These are phyloP conservation scores for Recurvirostra avosetta DNA, from an alignment of 2,113 vertebrate species.

Conservation along the genomic window DNA sequence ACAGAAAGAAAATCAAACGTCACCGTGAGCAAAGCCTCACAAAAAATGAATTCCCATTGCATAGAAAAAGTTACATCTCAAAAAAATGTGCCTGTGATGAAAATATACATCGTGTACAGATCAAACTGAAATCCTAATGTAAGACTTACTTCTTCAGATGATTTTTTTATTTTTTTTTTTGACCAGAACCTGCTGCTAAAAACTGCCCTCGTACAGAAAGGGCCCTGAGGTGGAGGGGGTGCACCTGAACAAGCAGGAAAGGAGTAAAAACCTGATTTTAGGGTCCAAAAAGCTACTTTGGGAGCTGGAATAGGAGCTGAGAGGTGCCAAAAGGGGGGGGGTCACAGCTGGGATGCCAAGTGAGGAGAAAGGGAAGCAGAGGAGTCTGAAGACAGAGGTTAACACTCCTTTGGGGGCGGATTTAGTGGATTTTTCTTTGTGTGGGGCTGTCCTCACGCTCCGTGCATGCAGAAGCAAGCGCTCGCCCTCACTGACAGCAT, in stretches of 20 bases:
- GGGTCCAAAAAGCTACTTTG: not conserved
- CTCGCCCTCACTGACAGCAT: not conserved
- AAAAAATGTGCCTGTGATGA: not conserved
- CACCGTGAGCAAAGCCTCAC: not conserved
- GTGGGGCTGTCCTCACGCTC: not conserved
- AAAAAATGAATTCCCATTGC: not conserved
- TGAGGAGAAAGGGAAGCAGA: not conserved
- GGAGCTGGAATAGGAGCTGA: not conserved
- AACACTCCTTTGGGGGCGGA: not conserved
- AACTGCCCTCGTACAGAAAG: not conserved
- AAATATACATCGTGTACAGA: not conserved
- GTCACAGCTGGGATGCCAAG: not conserved
- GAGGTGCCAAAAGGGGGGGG: not conserved
- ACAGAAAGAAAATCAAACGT: not conserved
- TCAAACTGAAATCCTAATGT: not conserved
- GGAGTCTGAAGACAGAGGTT: not conserved
- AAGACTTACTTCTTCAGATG: not conserved
- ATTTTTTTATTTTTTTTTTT: not conserved
- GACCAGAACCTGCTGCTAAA: not conserved
- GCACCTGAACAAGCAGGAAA: not conserved
- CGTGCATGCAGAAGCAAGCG: not conserved
- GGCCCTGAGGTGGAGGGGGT: not conserved
- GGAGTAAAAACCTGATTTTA: not conserved
- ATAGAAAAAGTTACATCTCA: not conserved
- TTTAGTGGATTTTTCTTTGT: not conserved